Base-by-base conservation (phyloP, 2,888 invertebrate genomes). In the Xestia sexstrigata region DNA sequence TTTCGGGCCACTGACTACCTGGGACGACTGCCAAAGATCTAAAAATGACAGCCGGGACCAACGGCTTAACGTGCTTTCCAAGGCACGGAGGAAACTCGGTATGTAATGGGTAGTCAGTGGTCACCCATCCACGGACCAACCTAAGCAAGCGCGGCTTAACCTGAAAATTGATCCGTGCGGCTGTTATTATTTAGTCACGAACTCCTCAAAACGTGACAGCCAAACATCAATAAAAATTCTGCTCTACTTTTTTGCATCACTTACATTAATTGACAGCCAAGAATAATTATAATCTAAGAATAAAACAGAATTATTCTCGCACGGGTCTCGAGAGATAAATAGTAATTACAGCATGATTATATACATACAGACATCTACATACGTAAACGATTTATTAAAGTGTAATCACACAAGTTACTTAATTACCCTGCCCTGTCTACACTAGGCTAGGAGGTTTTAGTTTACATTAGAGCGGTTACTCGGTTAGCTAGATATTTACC, bases 321-420 rank as follows among this genome's bases (percentile, higher is more conserved):
- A 35, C 70, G 55, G 60, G 62, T 83, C 83, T 70, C 60, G 6
- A 13, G 52, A 77, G 52, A 42, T 70, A 82, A 35, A 82, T 39
- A 80, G 39, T 58, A 81, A 45, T 82, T 45, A 70, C 70, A 20
- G 66, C 30, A n/a, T 67, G 26, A 58, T 81, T 75, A 39, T 62
- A 75, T n/a, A 30, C 52, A 65, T 39, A 75, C 23, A 81, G 55
- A 47, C 62, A 30, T 63, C 9, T 82, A 65, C 42, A 67, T 35
- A 58, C 49, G 35, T 55, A 76, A 76, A 49, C 35, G 77, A 55
- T 69, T 74, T 82, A 68, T 69, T 82, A 62, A 82, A 70, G 52
- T 70, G 15, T 82, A 62, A 82, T 67, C 77, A 77, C 17, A 62
- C 60, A 55, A 77, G 66, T 83, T 60, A 49, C 49, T 81, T 62